These are phyloP conservation scores for Rhineura floridana DNA, from an alignment of 2,113 vertebrate genomes.

Conservation along the genomic window DNA sequence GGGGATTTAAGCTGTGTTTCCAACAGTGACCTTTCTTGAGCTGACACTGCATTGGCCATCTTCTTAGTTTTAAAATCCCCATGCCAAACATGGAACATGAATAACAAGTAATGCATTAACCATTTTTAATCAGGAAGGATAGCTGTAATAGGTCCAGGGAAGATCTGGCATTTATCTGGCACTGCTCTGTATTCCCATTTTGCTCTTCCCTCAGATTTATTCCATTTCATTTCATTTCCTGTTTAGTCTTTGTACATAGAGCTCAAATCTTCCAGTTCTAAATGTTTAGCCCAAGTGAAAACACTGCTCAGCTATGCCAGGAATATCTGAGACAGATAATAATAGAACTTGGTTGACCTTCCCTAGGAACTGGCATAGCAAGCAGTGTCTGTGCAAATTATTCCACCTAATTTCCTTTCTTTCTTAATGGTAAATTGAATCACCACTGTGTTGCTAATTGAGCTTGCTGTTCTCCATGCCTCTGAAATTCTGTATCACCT, in stretches of 20 bases:
- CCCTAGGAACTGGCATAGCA: not conserved
- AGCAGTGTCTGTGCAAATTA: not conserved
- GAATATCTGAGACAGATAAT: not conserved
- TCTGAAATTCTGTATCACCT: fast-evolving
- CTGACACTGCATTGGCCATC: not conserved
- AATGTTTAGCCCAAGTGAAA: not conserved
- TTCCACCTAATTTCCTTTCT: fast-evolving
- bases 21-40: no score
- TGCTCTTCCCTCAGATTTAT: not conserved
- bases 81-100: not conserved
- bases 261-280: not conserved
- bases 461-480: not conserved
- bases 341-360: not conserved
- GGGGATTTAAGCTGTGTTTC: no score
- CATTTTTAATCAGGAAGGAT: not conserved
- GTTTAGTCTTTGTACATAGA: not conserved
- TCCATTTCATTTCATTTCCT: not conserved
- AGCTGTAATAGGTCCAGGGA: not conserved
- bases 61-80: not conserved
- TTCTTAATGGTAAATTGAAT: not conserved
- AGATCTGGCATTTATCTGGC: not conserved
- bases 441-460: fast-evolving
- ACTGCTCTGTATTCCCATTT: not conserved
- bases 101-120: not conserved
- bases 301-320: not conserved